Base-by-base conservation (phyloP, 2,797 vertebrate genomes). In the Furcifer pardalis region DNA sequence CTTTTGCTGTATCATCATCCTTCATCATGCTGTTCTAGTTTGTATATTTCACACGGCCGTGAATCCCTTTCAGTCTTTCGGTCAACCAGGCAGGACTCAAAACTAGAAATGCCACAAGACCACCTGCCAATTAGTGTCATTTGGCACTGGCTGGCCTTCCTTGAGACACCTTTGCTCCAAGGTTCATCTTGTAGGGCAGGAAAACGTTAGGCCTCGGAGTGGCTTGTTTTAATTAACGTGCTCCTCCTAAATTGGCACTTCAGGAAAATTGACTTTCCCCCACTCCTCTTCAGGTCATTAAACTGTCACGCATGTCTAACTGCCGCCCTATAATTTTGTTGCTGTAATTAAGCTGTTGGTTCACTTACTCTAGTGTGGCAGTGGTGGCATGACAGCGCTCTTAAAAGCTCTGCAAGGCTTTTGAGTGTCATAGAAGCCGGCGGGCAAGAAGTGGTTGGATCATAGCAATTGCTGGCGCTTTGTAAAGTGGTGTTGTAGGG, bases 171-270 rank as follows among this genome's bases (percentile, higher is more conserved):
- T 74, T 1, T 84, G n/a, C n/a, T n/a, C n/a, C 74, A 10, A 84
- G 71, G 1, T 87, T 77, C 84, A 88, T 77, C 82, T 88, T 84
- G 82, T 90, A n/a, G 9, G 88, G 75, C 13, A 46, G 77, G 77
- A 65, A 84, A 90, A 79, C 76, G 60, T 84, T 91, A 4, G 87
- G 84, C 87, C 88, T 88, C 77, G 86, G 89, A 93, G 90, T 91
- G 60, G 59, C 84, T 91, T 35, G 35, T 73, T 76, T 72, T 83
- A 86, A 82, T 86, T 92, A 89, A 91, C 81, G 81, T 0, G 1
- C 30, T 87, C 89, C 40, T 88, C 89, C 89, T 77, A 88, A 93
- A 90, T 89, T 85, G 82, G 77, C 72, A 32, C 84, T 90, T 90
- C 86, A 82, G 77, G 83, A 79, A 85, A 91, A 82, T n/a, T 0